Evolutionary conservation across 2,888 invertebrate genomes (phyloP), one percentile per base, ranked within the genome.

Genomic region (Oligia latruncula): DNA sequence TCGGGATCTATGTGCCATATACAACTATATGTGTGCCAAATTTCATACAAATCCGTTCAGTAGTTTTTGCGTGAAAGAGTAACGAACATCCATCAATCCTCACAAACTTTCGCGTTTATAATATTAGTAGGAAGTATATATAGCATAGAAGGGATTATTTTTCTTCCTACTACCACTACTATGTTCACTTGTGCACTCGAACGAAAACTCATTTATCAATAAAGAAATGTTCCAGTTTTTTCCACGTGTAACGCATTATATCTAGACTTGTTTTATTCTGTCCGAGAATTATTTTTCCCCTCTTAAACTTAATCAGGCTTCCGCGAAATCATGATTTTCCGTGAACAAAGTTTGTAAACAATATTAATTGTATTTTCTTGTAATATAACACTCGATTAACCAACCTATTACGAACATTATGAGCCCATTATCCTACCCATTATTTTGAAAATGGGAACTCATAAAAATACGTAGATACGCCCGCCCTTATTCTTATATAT

Each of bases 311-410:
- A 35, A 62, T 55, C 13, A 40, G 43, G 43, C 9, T 64, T 55
- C n/a, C 9, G 15, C 17, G 35, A 70, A 78, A 55, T 55, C 73
- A 55, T 73, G 9, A 43, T 23, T 64, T 73, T 43, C 52, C 52
- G 9, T 52, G 13, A 46, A 78, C 70, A 62, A 29, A 8, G 1
- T 46, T 78, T 35, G 11, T 65, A 17, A 79, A 52, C 35, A 46
- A 29, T 35, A 35, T 35, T 23, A 55, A 71, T 46, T 70, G 0
- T n/a, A 55, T 79, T 79, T 49, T 40, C 46, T 46, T 65, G 13
- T n/a, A 55, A n/a, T 29, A 52, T 78, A 17, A 46, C 4, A 58
- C 43, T 58, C 29, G 29, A 65, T 35, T n/a, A 55, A 35, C 29
- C 43, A 4, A 23, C 17, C 1, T 13, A 43, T 52, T 55, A 64